Percentiles rank a stretch among this genome's conserved stretches.
These are phyloP conservation scores for Pholis gunnellus DNA, from an alignment of 2,113 vertebrate genomes.

Conservation along the genomic window DNA sequence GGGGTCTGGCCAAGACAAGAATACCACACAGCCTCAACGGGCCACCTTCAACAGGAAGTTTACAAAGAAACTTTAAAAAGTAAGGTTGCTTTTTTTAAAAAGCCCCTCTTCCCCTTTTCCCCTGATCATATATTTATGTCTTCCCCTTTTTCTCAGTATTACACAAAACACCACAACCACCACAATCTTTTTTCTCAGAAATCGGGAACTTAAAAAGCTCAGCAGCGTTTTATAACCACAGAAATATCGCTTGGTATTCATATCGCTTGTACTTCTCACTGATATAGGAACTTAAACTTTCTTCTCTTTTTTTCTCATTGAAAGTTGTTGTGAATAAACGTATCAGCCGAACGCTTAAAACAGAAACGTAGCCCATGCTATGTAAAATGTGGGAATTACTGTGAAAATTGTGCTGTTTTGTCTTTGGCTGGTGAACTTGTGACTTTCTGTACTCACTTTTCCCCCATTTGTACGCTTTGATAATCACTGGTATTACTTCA, in stretches of 20 bases:
- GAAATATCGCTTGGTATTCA: constrained; percentile 21
- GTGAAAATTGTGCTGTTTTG: background rate
- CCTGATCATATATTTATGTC: constrained; percentile 10
- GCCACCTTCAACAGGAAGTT: constrained; percentile 19
- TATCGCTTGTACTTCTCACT: constrained; percentile 17
- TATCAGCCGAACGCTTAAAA: constrained; percentile 6
- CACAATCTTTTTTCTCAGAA: constrained; percentile 28
- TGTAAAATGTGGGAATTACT: background rate
- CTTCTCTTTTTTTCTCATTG: constrained; percentile 19
- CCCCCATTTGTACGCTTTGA: background rate
- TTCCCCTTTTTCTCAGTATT: constrained; percentile 50
- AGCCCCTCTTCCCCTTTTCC: constrained; percentile 13
- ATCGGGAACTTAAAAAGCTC: constrained; percentile 20
- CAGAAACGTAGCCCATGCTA: background rate
- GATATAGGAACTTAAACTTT: constrained; percentile 27
- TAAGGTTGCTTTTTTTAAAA: background rate
- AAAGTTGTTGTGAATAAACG: background rate
- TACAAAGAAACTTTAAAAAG: background rate
- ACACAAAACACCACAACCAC: constrained; percentile 30
- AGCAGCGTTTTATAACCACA: constrained; percentile 33
- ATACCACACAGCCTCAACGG: constrained; percentile 31
- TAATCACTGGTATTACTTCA: background rate
- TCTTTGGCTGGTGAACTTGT: background rate
- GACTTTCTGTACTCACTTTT: background rate
- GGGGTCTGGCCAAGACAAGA: constrained; percentile 34